Evolutionary conservation across 2,113 vertebrate species (phyloP).

Genomic region (Thymallus thymallus): DNA sequence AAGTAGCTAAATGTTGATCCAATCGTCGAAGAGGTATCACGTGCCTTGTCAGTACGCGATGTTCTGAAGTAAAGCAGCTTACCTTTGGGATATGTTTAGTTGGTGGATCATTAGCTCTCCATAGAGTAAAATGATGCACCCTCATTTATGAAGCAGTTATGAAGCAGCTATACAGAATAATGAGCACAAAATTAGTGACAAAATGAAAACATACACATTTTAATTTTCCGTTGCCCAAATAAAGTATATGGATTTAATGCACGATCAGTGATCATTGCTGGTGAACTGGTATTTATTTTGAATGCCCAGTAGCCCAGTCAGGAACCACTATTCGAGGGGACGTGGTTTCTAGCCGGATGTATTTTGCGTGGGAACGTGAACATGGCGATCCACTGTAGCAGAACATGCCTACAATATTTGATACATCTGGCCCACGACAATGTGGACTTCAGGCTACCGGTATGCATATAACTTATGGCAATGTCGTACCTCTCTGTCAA

Average conservation of each 20-base stretch:
- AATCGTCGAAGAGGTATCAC: constrained; percentile 12
- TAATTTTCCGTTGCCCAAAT: no score
- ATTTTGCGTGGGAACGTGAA: constrained; percentile 48
- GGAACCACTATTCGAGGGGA: neutral
- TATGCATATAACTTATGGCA: constrained; percentile 46
- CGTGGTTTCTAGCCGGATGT: constrained; percentile 48
- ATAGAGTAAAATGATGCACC: no score
- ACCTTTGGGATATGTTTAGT: constrained; percentile 21
- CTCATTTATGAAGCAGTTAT: no score
- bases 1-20: constrained; percentile 21
- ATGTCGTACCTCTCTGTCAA: no score
- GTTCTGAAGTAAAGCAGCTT: constrained; percentile 57
- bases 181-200: neutral
- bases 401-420: constrained; percentile 70
- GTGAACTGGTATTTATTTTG: no score
- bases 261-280: no score
- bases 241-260: no score
- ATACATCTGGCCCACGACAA: constrained; percentile 92
- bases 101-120: no score
- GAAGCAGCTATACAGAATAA: neutral
- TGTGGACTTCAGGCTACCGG: constrained; percentile 91
- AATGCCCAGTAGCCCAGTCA: no score
- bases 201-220: no score
- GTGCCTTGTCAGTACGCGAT: neutral
- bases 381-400: constrained; percentile 74